A percentile compares a stretch with the other conserved stretches of the same genome.
These are phyloP conservation scores for Hyphantria cunea DNA, from an alignment of 1,140 invertebrate species.

Conservation along the genomic window DNA sequence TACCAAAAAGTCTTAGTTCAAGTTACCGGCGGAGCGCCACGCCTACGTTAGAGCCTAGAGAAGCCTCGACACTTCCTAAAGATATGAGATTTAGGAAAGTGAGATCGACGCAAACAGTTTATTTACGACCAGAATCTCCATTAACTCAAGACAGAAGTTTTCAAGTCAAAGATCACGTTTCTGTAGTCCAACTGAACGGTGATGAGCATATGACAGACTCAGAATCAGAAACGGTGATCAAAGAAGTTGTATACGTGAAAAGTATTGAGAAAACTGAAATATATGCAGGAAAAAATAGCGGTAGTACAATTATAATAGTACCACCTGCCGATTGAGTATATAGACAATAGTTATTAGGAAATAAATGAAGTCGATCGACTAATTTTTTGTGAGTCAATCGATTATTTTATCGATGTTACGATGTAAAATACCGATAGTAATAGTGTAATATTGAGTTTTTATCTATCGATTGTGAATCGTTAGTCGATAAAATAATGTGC, in stretches of 20 bases:
- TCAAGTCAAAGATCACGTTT: conserved; percentile 60
- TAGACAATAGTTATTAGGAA: neutral
- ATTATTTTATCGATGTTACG: conserved; percentile 11
- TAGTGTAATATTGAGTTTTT: conserved; percentile 1
- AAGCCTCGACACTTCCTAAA: conserved; percentile 69
- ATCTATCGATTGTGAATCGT: too few relatives aligned
- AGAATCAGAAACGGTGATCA: conserved; percentile 51
- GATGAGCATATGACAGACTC: conserved; percentile 62
- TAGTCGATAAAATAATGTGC: neutral
- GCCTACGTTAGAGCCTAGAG: conserved; percentile 49
- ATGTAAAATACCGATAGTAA: conserved; percentile 2
- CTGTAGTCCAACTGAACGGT: conserved; percentile 68
- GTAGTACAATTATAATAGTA: conserved; percentile 73
- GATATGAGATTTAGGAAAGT: conserved; percentile 76
- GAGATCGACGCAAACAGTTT: conserved; percentile 68
- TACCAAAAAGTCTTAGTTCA: conserved; percentile 63
- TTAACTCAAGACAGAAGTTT: conserved; percentile 40
- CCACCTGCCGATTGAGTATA: conserved; percentile 69
- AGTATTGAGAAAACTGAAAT: conserved; percentile 64
- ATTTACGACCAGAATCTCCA: conserved; percentile 66
- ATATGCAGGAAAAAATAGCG: conserved; percentile 61
- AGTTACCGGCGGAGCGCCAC: conserved; percentile 59
- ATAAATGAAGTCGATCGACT: neutral
- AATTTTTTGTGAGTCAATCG: conserved; percentile 2
- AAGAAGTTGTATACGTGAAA: conserved; percentile 63